Conservation (phyloP, 1,140 invertebrate genomes). For the Cyrtorhinus lividipennis region DNA sequence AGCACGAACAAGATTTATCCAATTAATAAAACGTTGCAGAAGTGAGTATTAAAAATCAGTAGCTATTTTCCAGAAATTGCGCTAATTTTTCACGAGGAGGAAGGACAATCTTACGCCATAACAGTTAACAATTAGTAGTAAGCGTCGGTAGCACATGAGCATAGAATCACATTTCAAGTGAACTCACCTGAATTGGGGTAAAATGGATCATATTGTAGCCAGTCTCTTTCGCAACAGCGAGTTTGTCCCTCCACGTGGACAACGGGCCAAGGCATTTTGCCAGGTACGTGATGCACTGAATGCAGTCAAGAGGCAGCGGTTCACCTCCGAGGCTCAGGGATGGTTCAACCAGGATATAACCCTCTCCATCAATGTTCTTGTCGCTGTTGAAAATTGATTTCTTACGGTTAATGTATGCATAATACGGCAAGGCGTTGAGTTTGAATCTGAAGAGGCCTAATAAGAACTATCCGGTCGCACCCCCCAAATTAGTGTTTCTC, state of each 20-base stretch:
- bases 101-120: background rate
- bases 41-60: no score
- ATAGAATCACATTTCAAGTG: background rate
- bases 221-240: constrained; percentile 71
- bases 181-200: constrained; percentile 73
- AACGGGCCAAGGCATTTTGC: constrained; percentile 85
- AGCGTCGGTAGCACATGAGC: background rate
- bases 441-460: no score
- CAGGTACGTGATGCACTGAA: constrained; percentile 88
- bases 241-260: constrained; percentile 67
- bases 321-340: constrained; percentile 49
- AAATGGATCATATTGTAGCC: constrained; percentile 97
- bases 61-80: no score
- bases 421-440: no score
- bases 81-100: no score
- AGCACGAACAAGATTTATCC: no score
- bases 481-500: no score
- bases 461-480: no score
- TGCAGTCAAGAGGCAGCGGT: constrained; percentile 62
- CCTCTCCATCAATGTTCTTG: constrained; percentile 43
- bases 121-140: background rate
- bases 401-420: no score
- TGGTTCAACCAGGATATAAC: constrained; percentile 85
- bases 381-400: background rate
- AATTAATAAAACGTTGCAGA: no score